These are phyloP conservation scores for Ceratina australensis DNA, from an alignment of 1,140 invertebrate species.

Conservation along the genomic window DNA sequence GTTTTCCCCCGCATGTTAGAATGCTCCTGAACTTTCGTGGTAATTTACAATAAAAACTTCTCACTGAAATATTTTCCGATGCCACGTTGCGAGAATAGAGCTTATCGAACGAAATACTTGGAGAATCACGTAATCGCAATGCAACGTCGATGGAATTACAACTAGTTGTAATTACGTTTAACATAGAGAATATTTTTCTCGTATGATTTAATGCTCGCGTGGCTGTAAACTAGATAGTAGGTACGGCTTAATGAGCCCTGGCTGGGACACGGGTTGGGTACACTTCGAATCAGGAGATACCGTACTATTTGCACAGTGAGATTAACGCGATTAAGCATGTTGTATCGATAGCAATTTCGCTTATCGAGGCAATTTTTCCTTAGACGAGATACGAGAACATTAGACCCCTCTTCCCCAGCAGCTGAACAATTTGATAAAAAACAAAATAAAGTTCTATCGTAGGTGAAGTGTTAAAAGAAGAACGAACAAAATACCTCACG, in stretches of 20 bases:
- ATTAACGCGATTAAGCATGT: conserved; percentile 55
- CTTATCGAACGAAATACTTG: no score
- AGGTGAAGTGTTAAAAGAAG: background rate
- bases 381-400: background rate
- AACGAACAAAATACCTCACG: background rate
- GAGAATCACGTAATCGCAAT: no score
- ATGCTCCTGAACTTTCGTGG: background rate
- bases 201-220: no score
- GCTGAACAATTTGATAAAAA: no score
- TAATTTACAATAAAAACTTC: conserved; percentile 15
- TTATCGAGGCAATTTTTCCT: conserved; percentile 46
- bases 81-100: no score
- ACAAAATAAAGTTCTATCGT: background rate
- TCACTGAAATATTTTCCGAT: no score
- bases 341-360: conserved; percentile 51
- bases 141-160: no score
- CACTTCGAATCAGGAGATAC: conserved; percentile 31
- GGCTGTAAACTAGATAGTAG: background rate
- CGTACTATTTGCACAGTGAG: conserved; percentile 26
- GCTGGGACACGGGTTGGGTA: background rate
- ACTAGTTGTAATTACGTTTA: no score
- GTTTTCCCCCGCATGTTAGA: background rate
- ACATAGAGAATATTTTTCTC: no score
- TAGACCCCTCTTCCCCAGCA: background rate
- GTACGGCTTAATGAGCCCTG: conserved; percentile 14